A percentile compares a stretch with the other conserved stretches of the same genome.
phyloP scores from a whole-genome alignment of 2,113 vertebrate genomes.

The Podiceps cristatus region DNA sequence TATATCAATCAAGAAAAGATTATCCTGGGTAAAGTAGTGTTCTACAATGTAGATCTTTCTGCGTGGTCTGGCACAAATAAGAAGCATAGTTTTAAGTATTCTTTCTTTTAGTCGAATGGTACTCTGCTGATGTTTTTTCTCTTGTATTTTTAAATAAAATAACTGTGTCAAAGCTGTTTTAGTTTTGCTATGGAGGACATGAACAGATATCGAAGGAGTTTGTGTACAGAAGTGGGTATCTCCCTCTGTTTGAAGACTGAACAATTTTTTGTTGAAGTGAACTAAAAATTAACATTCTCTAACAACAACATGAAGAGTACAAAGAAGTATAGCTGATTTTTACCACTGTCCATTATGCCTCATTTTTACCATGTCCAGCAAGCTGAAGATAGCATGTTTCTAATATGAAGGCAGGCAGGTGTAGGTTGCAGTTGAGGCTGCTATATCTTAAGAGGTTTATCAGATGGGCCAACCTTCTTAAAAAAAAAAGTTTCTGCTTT shows the following conservation, averaged over 20 bases:
- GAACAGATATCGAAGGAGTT: neutral
- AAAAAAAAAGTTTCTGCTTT: neutral
- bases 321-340: neutral
- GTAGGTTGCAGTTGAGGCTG: neutral
- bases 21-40: neutral
- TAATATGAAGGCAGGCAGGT: neutral
- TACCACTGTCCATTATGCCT: neutral
- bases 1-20: neutral
- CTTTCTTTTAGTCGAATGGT: neutral
- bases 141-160: neutral
- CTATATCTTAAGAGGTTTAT: neutral
- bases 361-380: neutral
- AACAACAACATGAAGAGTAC: neutral
- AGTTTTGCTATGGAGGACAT: neutral
- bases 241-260: neutral
- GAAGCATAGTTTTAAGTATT: neutral
- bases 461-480: neutral
- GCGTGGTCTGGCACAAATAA: neutral
- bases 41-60: neutral
- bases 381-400: neutral
- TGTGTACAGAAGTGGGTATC: neutral
- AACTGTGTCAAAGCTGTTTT: neutral
- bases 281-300: neutral
- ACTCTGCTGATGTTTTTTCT: neutral
- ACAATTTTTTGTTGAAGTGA: neutral